Percentiles rank a stretch among this genome's conserved stretches.
Evolutionary conservation across 2,797 vertebrate species (phyloP).

Genomic region (Brachyrhaphis roseni): DNA sequence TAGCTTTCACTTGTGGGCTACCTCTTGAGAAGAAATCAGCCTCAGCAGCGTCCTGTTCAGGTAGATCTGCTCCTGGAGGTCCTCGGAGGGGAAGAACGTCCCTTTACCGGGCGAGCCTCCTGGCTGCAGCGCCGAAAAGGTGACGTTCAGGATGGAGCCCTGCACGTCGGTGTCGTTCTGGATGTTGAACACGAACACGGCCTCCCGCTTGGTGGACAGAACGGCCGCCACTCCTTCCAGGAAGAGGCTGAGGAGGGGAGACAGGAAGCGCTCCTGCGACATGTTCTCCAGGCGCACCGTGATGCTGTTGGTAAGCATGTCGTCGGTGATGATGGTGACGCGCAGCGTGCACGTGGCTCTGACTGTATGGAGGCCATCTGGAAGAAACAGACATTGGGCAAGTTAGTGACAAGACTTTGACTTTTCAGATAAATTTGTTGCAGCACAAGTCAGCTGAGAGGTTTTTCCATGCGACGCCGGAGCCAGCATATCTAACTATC

Average conservation of each 20-base stretch:
- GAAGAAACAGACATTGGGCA: not conserved
- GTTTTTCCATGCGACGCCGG: not conserved
- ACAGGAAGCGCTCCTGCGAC: slow-evolving; percentile 97
- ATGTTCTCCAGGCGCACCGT: slow-evolving; percentile 97
- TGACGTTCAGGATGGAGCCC: slow-evolving; percentile 94
- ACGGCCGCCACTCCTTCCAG: slow-evolving; percentile 93
- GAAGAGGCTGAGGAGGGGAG: slow-evolving; percentile 90
- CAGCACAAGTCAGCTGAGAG: not conserved
- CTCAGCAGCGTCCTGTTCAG: slow-evolving; percentile 93
- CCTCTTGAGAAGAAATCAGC: slow-evolving; percentile 89
- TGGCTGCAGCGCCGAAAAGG: slow-evolving; percentile 92
- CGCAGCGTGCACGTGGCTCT: slow-evolving; percentile 89
- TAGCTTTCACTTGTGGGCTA: slow-evolving; percentile 21
- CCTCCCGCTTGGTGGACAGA: slow-evolving; percentile 89
- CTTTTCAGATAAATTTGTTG: not conserved
- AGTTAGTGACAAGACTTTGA: not conserved
- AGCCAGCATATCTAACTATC: not conserved
- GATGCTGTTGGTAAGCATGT: slow-evolving; percentile 99
- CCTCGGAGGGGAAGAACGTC: slow-evolving; percentile 92
- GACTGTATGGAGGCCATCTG: slow-evolving; percentile 89
- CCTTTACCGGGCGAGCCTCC: slow-evolving; percentile 81
- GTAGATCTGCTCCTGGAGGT: slow-evolving; percentile 97
- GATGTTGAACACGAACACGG: slow-evolving; percentile 94
- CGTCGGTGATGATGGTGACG: slow-evolving; percentile 95
- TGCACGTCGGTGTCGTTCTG: slow-evolving; percentile 96